These are phyloP conservation scores for Varanus komodoensis DNA, from an alignment of 2,113 vertebrate species.

Conservation along the genomic window DNA sequence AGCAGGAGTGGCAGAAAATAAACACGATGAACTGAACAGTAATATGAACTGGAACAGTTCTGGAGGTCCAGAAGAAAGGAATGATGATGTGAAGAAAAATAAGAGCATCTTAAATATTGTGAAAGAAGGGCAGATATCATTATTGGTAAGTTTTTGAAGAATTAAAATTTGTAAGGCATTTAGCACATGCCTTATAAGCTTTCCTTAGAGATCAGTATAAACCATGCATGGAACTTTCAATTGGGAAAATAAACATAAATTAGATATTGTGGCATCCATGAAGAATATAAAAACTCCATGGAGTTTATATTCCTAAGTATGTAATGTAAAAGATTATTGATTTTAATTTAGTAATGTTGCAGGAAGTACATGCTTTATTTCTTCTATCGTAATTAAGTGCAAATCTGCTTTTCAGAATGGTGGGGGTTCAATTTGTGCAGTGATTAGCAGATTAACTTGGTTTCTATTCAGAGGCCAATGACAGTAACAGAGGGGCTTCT, in stretches of 20 bases:
- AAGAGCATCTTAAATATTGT: slow-evolving; percentile 97
- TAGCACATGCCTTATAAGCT: background rate
- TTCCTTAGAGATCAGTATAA: background rate
- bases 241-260: background rate
- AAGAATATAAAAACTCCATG: background rate
- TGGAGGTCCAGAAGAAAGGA: slow-evolving; percentile 79
- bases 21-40: slow-evolving; percentile 76
- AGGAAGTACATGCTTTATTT: background rate
- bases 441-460: slow-evolving; percentile 52
- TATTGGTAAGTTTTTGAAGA: slow-evolving; percentile 84
- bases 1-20: slow-evolving; percentile 56
- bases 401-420: slow-evolving; percentile 54
- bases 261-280: slow-evolving; percentile 25
- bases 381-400: slow-evolving; percentile 11
- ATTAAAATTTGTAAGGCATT: background rate
- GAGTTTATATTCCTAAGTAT: background rate
- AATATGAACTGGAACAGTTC: slow-evolving; percentile 76
- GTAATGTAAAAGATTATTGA: background rate
- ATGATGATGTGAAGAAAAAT: slow-evolving; percentile 88
- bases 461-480: slow-evolving; percentile 48
- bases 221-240: background rate
- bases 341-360: background rate
- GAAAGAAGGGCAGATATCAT: slow-evolving; percentile 94
- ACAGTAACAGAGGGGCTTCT: slow-evolving; percentile 75
- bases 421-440: slow-evolving; percentile 9